Base-by-base conservation (phyloP, 2,797 vertebrate genomes). In the Rachycentron canadum region DNA sequence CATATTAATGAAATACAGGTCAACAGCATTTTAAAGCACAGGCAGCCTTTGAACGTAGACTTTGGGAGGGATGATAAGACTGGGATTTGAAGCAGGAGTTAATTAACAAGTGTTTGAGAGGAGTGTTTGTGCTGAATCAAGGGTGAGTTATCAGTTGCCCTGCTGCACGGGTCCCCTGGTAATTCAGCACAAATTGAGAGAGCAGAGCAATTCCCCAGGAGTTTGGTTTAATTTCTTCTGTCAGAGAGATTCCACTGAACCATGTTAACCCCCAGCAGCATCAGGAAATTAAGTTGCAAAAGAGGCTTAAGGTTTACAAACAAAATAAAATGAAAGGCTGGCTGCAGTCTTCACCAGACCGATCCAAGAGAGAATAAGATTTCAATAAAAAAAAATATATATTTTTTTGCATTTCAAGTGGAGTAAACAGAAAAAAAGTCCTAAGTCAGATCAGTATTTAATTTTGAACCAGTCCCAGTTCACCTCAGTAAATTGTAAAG, bases 151-250 rank as follows among this genome's bases (percentile, higher is more conserved):
- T 88, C 86, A 52, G 87, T 79, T 65, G 79, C 87, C 62, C 62
- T 0, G 74, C 69, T 65, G 75, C 78, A 65, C 19, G 0, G 65
- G 26, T 86, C 88, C 90, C 91, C 71, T 25, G 83, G 81, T 14
- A 66, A 73, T 50, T 56, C 0, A 26, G 28, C 64, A 67, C 85
- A 91, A 89, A 92, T 86, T 80, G 83, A 86, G 82, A 83, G 86
- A 83, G 73, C 47, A 8, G 41, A 84, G 69, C 77, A 73, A 88
- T 90, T 85, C 88, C 89, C 86, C 40, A 45, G 81, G 90, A 90
- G 81, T 86, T 82, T 36, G 74, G 28, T 86, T 89, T 91, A 89
- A 91, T 92, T 92, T 88, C 81, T 84, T 69, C 78, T 61, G 83
- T 28, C 45, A n/a, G 63, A 83, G 74, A 68, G 83, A 81, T 85